Conservation (phyloP, 92 coral and sea anemone species). For the Parazoanthus swiftii region DNA sequence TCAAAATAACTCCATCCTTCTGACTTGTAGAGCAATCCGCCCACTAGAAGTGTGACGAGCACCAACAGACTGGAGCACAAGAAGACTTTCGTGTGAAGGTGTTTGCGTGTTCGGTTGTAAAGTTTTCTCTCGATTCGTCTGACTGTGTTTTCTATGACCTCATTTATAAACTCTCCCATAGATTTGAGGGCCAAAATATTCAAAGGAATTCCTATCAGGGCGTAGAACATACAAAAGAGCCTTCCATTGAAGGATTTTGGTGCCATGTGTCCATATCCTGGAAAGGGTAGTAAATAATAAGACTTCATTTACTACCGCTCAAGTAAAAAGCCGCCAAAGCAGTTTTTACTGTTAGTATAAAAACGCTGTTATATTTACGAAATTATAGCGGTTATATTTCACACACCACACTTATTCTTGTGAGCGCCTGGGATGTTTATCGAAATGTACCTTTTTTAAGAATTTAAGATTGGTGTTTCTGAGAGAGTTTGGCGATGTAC, state of each 20-base stretch:
- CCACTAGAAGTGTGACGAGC: conserved; percentile 5
- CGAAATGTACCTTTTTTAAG: too few relatives aligned
- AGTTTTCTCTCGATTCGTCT: conserved; percentile 31
- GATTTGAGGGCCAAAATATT: conserved; percentile 42
- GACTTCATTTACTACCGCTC: too few relatives aligned
- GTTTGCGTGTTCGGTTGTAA: conserved; percentile 17
- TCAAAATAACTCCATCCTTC: conserved; percentile 38
- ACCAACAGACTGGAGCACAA: conserved; percentile 28
- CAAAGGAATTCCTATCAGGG: conserved; percentile 34
- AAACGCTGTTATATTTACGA: too few relatives aligned
- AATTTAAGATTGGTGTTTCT: too few relatives aligned
- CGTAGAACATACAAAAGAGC: conserved; percentile 34
- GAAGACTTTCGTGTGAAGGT: conserved; percentile 25
- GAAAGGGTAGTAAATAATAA: background rate
- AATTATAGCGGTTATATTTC: too few relatives aligned
- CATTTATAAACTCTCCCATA: conserved; percentile 31
- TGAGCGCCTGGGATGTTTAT: too few relatives aligned
- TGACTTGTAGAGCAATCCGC: conserved; percentile 33
- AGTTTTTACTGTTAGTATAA: too few relatives aligned
- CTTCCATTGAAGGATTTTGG: conserved; percentile 34
- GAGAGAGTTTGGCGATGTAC: too few relatives aligned
- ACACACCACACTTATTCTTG: too few relatives aligned
- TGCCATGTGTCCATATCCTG: conserved; percentile 42
- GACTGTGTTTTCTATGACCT: conserved; percentile 15
- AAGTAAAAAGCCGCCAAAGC: too few relatives aligned